A percentile compares a stretch with the other conserved stretches of the same genome.
Evolutionary conservation across 92 coral and sea anemone species (phyloP).

Genomic region (Actinernus sp.): DNA sequence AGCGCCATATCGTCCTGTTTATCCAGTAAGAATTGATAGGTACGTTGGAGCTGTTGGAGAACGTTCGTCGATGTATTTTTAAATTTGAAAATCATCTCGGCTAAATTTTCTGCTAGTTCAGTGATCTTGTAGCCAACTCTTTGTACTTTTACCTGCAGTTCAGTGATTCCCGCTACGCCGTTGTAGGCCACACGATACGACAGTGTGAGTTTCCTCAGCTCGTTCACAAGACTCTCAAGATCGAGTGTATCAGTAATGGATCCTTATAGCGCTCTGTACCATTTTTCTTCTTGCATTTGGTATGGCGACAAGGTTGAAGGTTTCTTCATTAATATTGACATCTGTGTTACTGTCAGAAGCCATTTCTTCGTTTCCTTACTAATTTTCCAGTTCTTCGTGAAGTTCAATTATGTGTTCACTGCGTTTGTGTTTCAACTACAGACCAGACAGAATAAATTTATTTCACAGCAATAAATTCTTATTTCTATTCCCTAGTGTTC

Average conservation of each 20-base stretch:
- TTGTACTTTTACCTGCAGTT: constrained; percentile 65
- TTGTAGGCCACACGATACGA: constrained; percentile 72
- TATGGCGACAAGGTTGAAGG: constrained; percentile 38
- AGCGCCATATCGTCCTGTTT: constrained; percentile 73
- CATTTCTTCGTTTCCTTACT: no score
- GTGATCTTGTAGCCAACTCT: constrained; percentile 68
- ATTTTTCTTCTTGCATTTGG: constrained; percentile 37
- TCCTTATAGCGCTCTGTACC: constrained; percentile 27
- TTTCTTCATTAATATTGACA: constrained; percentile 44
- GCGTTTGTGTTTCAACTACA: no score
- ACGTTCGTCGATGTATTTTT: constrained; percentile 47
- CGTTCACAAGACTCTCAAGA: constrained; percentile 59
- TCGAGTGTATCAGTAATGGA: constrained; percentile 46
- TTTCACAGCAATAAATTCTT: no score
- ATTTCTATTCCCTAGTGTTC: no score
- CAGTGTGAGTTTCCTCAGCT: constrained; percentile 60
- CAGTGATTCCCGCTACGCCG: constrained; percentile 66
- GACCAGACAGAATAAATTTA: no score
- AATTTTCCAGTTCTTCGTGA: no score
- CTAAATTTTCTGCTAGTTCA: constrained; percentile 72
- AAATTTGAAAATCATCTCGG: constrained; percentile 59
- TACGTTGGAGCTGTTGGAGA: constrained; percentile 55
- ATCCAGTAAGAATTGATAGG: constrained; percentile 50
- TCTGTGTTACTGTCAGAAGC: constrained; percentile 1
- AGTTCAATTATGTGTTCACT: no score